These are phyloP conservation scores for Epinephelus coioides DNA, from an alignment of 2,797 vertebrate species.

Conservation along the genomic window DNA sequence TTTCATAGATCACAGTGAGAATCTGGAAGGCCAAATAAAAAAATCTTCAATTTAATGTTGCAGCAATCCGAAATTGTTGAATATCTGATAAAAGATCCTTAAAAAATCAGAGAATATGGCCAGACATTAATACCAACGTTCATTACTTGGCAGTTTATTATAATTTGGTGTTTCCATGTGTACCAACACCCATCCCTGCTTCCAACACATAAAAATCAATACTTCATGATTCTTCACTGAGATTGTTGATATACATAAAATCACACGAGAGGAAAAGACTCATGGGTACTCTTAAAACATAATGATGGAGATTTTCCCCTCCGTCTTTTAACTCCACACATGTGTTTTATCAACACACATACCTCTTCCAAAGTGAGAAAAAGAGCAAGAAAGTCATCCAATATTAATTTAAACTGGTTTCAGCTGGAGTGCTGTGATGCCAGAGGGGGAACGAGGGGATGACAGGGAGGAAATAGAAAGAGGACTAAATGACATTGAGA, in stretches of 20 bases:
- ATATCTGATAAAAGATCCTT: neutral
- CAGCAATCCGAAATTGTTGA: neutral
- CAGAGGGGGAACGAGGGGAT: neutral
- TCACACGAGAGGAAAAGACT: neutral
- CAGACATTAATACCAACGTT: neutral
- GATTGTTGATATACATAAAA: neutral
- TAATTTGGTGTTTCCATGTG: neutral
- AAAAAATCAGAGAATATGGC: neutral
- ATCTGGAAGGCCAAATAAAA: neutral
- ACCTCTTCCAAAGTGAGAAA: neutral
- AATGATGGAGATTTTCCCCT: neutral
- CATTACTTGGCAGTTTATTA: neutral
- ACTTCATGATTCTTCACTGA: neutral
- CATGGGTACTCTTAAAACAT: neutral
- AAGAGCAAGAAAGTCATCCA: constrained; percentile 17
- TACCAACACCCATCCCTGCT: too few species aligned
- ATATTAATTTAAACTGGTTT: constrained; percentile 33
- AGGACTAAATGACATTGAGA: constrained; percentile 33
- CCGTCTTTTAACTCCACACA: neutral
- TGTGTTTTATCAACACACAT: neutral
- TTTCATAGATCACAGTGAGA: neutral
- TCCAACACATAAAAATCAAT: neutral
- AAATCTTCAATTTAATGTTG: too few species aligned
- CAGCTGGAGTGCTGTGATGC: neutral
- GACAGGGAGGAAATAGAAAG: neutral